These are phyloP conservation scores for Lepidostoma basale DNA, from an alignment of 1,140 invertebrate genomes.

Conservation along the genomic window DNA sequence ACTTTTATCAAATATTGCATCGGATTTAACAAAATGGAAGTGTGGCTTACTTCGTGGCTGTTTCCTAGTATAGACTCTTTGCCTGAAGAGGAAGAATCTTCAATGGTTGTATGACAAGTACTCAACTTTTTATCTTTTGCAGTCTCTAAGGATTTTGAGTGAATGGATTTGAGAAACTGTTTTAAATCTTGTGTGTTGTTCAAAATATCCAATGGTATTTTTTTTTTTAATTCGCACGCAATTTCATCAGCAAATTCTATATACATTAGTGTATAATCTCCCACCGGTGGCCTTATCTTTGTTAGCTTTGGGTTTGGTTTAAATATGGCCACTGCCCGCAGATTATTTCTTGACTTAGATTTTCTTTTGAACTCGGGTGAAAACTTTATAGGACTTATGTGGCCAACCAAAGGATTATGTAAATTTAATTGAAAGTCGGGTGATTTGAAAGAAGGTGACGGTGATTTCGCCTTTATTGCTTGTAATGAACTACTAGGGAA, in stretches of 20 bases:
- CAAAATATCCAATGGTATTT: not conserved
- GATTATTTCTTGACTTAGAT: not conserved
- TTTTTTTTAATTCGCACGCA: not conserved
- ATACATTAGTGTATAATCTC: constrained; percentile 19
- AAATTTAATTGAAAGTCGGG: not conserved
- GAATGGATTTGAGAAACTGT: not conserved
- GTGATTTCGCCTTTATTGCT: not conserved
- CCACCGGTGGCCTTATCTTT: not conserved
- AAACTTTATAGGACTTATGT: constrained; percentile 28
- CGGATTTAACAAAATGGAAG: constrained; percentile 27
- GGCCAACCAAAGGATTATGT: constrained; percentile 4
- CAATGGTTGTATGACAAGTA: not conserved
- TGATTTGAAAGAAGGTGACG: not conserved
- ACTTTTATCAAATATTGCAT: constrained; percentile 23
- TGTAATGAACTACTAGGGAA: too few relatives aligned
- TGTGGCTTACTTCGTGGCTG: not conserved
- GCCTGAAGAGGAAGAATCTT: too few relatives aligned
- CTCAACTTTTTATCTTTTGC: not conserved
- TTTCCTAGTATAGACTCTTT: too few relatives aligned
- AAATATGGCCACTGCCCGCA: not conserved
- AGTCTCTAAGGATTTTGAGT: not conserved
- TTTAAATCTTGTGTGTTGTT: not conserved
- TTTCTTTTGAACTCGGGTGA: constrained; percentile 4
- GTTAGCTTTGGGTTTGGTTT: not conserved
- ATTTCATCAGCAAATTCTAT: constrained; percentile 15